Conservation (phyloP, 2,888 invertebrate genomes). For the Hipparchia sbordonii region DNA sequence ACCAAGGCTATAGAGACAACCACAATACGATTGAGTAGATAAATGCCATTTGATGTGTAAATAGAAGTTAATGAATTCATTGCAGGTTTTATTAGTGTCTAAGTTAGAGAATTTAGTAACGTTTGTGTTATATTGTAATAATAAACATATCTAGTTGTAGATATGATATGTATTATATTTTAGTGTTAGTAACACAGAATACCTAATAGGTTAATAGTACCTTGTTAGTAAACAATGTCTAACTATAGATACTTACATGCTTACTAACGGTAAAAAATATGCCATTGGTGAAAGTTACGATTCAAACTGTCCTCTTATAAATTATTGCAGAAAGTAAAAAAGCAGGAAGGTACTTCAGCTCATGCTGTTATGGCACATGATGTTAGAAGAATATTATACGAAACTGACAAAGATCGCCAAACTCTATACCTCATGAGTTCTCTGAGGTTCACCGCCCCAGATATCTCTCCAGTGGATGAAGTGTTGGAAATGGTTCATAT, state of each 20-base stretch:
- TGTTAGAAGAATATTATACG: background rate
- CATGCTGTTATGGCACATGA: constrained; percentile 1
- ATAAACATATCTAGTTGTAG: no score
- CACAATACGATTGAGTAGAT: constrained; percentile 34
- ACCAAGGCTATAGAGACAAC: constrained; percentile 43
- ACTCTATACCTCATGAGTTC: constrained; percentile 69
- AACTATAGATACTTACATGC: no score
- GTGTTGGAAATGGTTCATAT: constrained; percentile 75
- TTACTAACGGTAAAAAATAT: no score
- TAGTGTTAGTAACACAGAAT: no score
- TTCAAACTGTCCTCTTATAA: background rate
- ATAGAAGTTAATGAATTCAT: constrained; percentile 1
- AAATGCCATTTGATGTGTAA: constrained; percentile 8
- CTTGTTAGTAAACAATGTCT: no score
- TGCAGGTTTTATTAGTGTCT: background rate
- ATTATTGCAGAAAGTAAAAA: background rate
- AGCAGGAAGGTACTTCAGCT: background rate
- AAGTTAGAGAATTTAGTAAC: background rate
- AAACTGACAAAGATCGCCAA: background rate
- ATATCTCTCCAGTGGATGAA: constrained; percentile 78
- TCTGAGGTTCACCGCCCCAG: constrained; percentile 76
- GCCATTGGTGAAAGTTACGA: background rate
- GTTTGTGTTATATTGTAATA: no score
- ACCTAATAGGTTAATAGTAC: no score
- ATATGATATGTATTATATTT: no score